Evolutionary conservation across 2,113 vertebrate genomes (phyloP).

Genomic region (Arenaria interpres): DNA sequence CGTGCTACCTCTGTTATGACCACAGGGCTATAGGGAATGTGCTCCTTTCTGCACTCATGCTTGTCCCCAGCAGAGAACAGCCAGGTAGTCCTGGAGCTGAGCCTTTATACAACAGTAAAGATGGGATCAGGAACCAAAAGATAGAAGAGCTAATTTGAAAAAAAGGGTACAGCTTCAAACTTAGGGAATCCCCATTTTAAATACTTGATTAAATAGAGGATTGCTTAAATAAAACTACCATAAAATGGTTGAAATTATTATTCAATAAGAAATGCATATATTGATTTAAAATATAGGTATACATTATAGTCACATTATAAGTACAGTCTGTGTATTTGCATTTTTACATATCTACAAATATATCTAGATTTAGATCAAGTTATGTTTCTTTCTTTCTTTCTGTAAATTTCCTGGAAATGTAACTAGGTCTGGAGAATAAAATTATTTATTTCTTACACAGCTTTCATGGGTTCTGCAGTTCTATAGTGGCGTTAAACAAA

Average conservation of each 20-base stretch:
- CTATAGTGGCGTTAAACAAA: background rate
- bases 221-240: background rate
- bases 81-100: background rate
- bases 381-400: background rate
- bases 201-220: background rate
- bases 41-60: background rate
- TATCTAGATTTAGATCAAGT: background rate
- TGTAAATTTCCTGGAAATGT: background rate
- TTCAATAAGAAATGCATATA: background rate
- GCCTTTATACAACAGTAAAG: background rate
- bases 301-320: background rate
- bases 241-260: background rate
- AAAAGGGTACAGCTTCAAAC: background rate
- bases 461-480: background rate
- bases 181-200: background rate
- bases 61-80: background rate
- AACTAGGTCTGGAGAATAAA: background rate
- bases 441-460: background rate
- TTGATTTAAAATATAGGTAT: background rate
- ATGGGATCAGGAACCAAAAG: background rate
- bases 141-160: background rate
- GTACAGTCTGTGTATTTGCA: background rate
- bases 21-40: fast-evolving
- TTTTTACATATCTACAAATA: background rate
- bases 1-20: background rate